Conservation (phyloP, 2,888 invertebrate genomes). For the Nezara viridula region DNA sequence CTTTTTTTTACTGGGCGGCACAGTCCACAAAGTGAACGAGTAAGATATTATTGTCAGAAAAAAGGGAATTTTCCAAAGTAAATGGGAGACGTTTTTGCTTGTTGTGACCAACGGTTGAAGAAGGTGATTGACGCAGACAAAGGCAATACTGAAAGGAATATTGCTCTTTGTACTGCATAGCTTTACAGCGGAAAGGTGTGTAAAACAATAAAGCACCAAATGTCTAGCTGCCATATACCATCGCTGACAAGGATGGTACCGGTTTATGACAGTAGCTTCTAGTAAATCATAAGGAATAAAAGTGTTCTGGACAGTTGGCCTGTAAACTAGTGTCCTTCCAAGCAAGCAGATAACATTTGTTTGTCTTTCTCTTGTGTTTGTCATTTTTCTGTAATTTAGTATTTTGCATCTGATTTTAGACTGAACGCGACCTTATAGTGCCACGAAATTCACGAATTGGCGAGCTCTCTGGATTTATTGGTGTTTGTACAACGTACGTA, state of each 20-base stretch:
- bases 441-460: too few species aligned
- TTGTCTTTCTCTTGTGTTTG: background rate
- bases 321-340: background rate
- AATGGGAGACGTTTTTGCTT: slow-evolving; percentile 21
- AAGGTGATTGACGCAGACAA: background rate
- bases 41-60: background rate
- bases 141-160: background rate
- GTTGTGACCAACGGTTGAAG: background rate
- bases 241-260: background rate
- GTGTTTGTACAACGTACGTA: too few species aligned
- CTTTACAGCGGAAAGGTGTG: background rate
- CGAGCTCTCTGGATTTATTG: too few species aligned
- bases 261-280: background rate
- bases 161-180: background rate
- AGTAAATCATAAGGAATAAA: slow-evolving; percentile 3
- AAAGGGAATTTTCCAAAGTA: slow-evolving; percentile 22
- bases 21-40: background rate
- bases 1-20: background rate
- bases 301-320: background rate
- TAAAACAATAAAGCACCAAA: slow-evolving; percentile 18
- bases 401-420: too few species aligned
- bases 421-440: too few species aligned
- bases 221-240: background rate
- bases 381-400: background rate
- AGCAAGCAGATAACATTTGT: background rate